A percentile compares a stretch with the other conserved stretches of the same genome.
These are phyloP conservation scores for Alligator sinensis DNA, from an alignment of 2,113 vertebrate genomes.

Conservation along the genomic window DNA sequence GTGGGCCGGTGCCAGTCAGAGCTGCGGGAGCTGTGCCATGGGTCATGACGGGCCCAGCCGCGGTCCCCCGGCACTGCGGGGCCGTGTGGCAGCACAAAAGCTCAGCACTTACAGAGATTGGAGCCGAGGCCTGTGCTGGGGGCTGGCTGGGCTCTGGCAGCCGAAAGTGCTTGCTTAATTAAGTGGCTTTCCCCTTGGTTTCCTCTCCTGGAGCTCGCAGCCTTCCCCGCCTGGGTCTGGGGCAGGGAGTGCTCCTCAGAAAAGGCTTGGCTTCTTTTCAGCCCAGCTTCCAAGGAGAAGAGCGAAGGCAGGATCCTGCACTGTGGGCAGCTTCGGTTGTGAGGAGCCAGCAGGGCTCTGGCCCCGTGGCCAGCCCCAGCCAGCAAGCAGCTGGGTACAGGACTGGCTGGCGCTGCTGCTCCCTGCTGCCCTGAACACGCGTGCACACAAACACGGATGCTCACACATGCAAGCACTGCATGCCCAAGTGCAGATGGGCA, in stretches of 20 bases:
- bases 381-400: not conserved
- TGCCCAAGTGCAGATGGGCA: not conserved
- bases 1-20: no score
- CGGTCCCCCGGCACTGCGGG: not conserved
- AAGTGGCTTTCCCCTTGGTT: not conserved
- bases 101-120: not conserved
- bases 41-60: no score
- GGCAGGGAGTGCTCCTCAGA: not conserved
- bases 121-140: not conserved
- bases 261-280: not conserved
- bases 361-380: not conserved
- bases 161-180: not conserved
- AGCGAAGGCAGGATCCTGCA: not conserved
- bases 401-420: not conserved
- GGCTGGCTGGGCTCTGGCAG: not conserved
- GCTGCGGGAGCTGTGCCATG: no score
- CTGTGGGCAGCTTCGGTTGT: not conserved
- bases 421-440: not conserved
- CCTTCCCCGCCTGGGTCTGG: not conserved
- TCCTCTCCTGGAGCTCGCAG: not conserved
- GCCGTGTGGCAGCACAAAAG: not conserved
- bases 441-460: not conserved
- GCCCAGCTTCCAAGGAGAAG: not conserved
- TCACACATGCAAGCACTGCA: not conserved
- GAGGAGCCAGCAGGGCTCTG: not conserved